phyloP scores from a whole-genome alignment of 2,888 invertebrate species.

The Dasysyrphus albostriatus region DNA sequence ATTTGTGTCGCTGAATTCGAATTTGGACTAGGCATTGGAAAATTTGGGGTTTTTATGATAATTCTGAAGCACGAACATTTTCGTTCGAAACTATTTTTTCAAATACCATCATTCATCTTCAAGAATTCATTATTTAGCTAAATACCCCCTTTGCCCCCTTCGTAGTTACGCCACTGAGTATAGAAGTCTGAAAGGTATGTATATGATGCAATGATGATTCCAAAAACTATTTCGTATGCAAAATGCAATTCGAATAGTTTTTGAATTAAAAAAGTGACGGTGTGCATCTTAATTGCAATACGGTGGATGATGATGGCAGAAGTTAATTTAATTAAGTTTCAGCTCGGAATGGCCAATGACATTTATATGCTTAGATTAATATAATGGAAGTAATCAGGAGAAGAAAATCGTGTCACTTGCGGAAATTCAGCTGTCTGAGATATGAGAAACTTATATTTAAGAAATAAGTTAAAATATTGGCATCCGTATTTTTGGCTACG shows the following conservation, averaged over 20 bases:
- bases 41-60: too few relatives aligned
- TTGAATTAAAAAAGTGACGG: constrained; percentile 29
- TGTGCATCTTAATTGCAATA: constrained; percentile 49
- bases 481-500: too few relatives aligned
- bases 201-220: neutral
- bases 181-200: neutral
- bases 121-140: too few relatives aligned
- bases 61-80: too few relatives aligned
- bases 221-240: constrained; percentile 43
- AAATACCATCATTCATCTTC: too few relatives aligned
- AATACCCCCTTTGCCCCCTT: too few relatives aligned
- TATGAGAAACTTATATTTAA: neutral
- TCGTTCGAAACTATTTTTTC: too few relatives aligned
- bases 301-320: constrained; percentile 32
- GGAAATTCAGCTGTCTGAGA: neutral
- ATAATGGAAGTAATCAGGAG: neutral
- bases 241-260: constrained; percentile 38
- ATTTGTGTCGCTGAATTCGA: too few relatives aligned
- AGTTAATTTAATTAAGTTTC: constrained; percentile 52
- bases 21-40: too few relatives aligned
- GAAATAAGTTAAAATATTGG: too few relatives aligned
- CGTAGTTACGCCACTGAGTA: too few relatives aligned
- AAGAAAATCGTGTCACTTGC: neutral
- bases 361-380: constrained; percentile 5
- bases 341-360: neutral